phyloP scores from a whole-genome alignment of 2,797 vertebrate genomes.

The Chrysocyon brachyurus region DNA sequence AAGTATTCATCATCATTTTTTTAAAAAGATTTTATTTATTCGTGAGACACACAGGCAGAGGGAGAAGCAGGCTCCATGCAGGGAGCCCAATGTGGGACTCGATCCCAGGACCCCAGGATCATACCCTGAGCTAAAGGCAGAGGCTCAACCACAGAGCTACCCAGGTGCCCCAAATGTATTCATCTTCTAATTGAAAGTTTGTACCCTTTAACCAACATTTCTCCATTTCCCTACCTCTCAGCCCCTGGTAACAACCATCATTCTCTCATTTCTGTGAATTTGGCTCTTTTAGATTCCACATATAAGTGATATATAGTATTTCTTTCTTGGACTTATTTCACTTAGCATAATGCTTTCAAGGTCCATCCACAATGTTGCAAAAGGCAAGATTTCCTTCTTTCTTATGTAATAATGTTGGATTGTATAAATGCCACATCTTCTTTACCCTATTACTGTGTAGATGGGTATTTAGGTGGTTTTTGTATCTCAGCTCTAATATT shows the following conservation, averaged over 20 bases:
- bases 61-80: too few species aligned
- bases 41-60: too few species aligned
- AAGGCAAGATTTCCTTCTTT: neutral
- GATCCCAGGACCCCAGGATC: too few species aligned
- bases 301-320: neutral
- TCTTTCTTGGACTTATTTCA: neutral
- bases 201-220: neutral
- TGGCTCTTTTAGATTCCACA: neutral
- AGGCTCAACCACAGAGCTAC: too few species aligned
- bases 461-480: neutral
- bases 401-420: neutral
- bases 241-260: neutral
- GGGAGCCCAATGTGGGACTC: too few species aligned
- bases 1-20: neutral
- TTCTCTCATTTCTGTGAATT: neutral
- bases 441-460: neutral
- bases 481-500: neutral
- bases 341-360: neutral
- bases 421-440: neutral
- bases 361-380: neutral
- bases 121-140: too few species aligned
- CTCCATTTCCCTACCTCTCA: neutral
- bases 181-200: neutral
- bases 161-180: neutral
- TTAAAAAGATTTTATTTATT: too few species aligned